A percentile compares a stretch with the other conserved stretches of the same genome.
Conservation (phyloP, 2,888 invertebrate species). For the Hanleya hanleyi region DNA sequence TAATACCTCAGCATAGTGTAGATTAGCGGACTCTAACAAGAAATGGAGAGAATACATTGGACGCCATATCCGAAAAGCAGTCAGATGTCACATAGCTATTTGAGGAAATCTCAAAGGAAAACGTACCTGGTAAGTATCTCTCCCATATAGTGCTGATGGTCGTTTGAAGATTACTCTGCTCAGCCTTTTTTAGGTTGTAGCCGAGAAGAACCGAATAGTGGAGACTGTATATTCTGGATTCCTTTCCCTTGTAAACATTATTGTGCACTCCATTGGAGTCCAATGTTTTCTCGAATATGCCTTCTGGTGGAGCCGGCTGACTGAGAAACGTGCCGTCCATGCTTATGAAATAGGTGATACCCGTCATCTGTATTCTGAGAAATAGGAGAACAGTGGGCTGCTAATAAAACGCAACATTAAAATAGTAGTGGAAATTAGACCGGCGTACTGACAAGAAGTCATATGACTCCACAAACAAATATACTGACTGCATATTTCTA, state of each 20-base stretch:
- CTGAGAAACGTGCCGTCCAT: slow-evolving; percentile 13
- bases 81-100: no score
- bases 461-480: no score
- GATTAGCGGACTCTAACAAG: no score
- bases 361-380: slow-evolving; percentile 21
- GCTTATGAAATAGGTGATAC: slow-evolving; percentile 14
- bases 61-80: no score
- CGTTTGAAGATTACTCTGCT: background rate
- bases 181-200: background rate
- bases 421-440: no score
- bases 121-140: background rate
- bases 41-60: no score
- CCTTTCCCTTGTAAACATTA: background rate
- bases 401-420: no score
- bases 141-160: background rate
- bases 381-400: no score
- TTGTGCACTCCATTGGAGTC: background rate
- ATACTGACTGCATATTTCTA: no score
- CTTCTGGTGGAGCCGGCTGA: background rate
- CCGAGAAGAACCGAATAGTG: background rate
- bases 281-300: background rate
- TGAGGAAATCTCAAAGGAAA: no score
- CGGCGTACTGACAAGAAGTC: no score
- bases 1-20: no score
- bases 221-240: background rate